Percentiles rank a stretch among this genome's conserved stretches.
Conservation (phyloP, 2,113 vertebrate species). For the Sturnus vulgaris region DNA sequence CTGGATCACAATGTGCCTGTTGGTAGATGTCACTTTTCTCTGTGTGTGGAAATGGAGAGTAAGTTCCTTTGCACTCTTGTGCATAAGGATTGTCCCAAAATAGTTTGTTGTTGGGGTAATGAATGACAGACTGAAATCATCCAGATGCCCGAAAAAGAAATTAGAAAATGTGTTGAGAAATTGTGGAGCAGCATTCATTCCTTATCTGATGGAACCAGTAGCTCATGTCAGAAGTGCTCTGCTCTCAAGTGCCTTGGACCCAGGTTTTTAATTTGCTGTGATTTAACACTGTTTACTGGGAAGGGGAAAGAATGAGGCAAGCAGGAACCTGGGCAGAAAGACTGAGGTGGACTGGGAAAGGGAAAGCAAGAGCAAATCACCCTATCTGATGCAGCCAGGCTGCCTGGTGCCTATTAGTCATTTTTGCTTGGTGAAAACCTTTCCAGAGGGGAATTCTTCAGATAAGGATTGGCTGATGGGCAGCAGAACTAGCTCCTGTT, state of each 20-base stretch:
- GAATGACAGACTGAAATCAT: neutral
- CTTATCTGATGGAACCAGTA: constrained; percentile 20
- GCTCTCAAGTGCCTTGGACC: constrained; percentile 39
- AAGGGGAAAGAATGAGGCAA: neutral
- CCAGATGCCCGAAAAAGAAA: neutral
- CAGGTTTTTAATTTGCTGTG: constrained; percentile 33
- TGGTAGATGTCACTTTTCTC: neutral
- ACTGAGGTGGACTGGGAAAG: neutral
- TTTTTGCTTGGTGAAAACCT: neutral
- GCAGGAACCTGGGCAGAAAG: neutral
- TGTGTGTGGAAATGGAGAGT: neutral
- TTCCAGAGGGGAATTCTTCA: neutral
- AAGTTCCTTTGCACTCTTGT: neutral
- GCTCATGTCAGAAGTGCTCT: constrained; percentile 37
- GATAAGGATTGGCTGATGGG: neutral
- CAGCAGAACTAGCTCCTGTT: neutral
- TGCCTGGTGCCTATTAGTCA: neutral
- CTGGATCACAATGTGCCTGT: neutral
- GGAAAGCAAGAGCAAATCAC: neutral
- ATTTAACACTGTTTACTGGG: neutral
- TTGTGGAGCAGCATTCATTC: neutral
- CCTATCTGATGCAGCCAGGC: neutral
- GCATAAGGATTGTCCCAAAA: neutral
- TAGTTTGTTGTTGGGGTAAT: constrained; percentile 7
- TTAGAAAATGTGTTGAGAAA: neutral